phyloP scores from a whole-genome alignment of 2,888 invertebrate genomes.

The Matsumyia berberina region DNA sequence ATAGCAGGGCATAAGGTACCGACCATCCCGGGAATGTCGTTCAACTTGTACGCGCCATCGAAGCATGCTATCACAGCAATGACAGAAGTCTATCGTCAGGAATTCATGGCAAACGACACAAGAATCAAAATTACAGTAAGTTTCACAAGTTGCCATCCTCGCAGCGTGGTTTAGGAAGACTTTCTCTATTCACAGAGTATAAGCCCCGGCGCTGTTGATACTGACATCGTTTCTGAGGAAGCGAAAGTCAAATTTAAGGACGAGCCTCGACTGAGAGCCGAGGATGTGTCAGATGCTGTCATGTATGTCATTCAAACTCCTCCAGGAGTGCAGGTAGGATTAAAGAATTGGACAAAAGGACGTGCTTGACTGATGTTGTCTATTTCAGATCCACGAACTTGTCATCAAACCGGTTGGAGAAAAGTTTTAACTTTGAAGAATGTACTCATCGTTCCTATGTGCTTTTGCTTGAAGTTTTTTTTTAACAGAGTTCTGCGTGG shows the following conservation, averaged over 20 bases:
- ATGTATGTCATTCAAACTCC: constrained; percentile 81
- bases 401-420: constrained; percentile 80
- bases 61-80: constrained; percentile 84
- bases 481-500: not conserved
- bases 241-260: constrained; percentile 79
- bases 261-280: constrained; percentile 80
- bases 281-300: constrained; percentile 82
- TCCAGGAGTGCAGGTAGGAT: constrained; percentile 80
- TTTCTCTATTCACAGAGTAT: constrained; percentile 78
- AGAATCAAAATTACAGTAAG: constrained; percentile 81
- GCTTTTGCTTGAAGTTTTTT: not conserved
- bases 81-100: constrained; percentile 83
- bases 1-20: constrained; percentile 82
- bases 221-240: constrained; percentile 82
- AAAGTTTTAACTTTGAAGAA: constrained; percentile 57
- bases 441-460: not conserved
- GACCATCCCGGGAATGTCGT: constrained; percentile 81
- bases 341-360: not conserved
- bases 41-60: constrained; percentile 83
- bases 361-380: constrained; percentile 1
- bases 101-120: constrained; percentile 81
- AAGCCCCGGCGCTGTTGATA: constrained; percentile 83
- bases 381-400: constrained; percentile 64
- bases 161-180: not conserved
- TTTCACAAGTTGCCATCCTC: not conserved